These are phyloP conservation scores for Styela plicata DNA, from an alignment of 23 tunicate genomes.

Conservation along the genomic window DNA sequence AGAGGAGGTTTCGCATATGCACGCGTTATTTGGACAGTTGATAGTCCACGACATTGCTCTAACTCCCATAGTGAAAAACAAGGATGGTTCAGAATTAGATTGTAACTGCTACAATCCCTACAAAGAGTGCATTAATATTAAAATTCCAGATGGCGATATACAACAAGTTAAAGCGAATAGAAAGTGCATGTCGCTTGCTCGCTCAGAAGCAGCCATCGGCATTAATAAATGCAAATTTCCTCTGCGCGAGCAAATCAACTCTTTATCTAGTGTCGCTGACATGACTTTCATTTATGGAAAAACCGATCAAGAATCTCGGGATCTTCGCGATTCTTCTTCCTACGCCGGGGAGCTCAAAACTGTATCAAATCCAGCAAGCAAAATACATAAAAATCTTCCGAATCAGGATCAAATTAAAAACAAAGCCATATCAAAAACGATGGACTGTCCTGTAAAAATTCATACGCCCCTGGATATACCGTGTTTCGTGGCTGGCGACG, in stretches of 20 bases:
- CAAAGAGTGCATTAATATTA: constrained; percentile 73
- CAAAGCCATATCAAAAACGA: constrained; percentile 30
- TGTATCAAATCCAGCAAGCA: not conserved
- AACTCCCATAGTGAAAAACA: constrained; percentile 44
- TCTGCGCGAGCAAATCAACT: constrained; percentile 60
- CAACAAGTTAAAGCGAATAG: constrained; percentile 38
- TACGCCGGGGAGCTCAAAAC: not conserved
- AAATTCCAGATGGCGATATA: constrained; percentile 55
- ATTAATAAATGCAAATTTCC: constrained; percentile 5
- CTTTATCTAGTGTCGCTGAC: constrained; percentile 58
- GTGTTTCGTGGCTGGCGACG: constrained; percentile 86
- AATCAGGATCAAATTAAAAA: constrained; percentile 31
- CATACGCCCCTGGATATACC: constrained; percentile 47
- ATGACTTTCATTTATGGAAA: constrained; percentile 73
- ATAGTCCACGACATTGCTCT: constrained; percentile 69
- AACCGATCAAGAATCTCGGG: constrained; percentile 28
- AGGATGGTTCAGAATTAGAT: constrained; percentile 38
- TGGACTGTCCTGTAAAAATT: constrained; percentile 46
- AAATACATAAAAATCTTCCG: constrained; percentile 16
- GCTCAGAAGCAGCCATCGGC: constrained; percentile 60
- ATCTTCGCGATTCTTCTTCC: constrained; percentile 47
- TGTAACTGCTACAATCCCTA: constrained; percentile 64
- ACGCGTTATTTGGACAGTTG: constrained; percentile 79
- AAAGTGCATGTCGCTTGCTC: constrained; percentile 47
- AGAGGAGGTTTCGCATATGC: constrained; percentile 37